A percentile compares a stretch with the other conserved stretches of the same genome.
Conservation (phyloP, 64 coral and sea anemone genomes). For the Stylophora pistillata region DNA sequence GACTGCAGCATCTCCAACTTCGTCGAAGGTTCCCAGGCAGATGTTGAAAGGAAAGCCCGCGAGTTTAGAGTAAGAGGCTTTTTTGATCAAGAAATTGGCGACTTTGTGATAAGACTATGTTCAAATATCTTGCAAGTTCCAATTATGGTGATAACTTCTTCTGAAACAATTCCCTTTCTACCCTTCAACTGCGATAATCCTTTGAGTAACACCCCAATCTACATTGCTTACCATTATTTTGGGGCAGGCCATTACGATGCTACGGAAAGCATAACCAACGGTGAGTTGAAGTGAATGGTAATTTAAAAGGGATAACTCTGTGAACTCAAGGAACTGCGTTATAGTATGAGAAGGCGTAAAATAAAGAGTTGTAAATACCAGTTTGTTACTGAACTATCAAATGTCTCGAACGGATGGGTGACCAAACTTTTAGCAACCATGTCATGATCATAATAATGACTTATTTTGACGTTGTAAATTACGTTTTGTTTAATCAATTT, state of each 20-base stretch:
- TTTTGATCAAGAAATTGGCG: conserved; percentile 44
- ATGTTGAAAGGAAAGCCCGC: not conserved
- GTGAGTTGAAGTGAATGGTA: too few relatives aligned
- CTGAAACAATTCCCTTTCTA: not conserved
- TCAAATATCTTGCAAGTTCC: conserved; percentile 8
- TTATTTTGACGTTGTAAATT: too few relatives aligned
- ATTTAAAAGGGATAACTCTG: too few relatives aligned
- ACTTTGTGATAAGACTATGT: conserved; percentile 24
- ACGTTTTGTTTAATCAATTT: too few relatives aligned
- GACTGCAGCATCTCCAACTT: not conserved
- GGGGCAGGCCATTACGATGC: conserved; percentile 50
- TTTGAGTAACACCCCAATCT: not conserved
- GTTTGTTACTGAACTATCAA: too few relatives aligned
- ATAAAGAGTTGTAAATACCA: too few relatives aligned
- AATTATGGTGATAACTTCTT: conserved; percentile 40
- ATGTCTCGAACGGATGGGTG: too few relatives aligned
- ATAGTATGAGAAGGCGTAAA: too few relatives aligned
- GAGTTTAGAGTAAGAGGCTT: conserved; percentile 32
- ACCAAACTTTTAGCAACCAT: too few relatives aligned
- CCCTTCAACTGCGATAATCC: conserved; percentile 21
- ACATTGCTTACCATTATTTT: conserved; percentile 44
- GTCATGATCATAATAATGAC: too few relatives aligned
- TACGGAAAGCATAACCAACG: not conserved
- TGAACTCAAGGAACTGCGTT: too few relatives aligned
- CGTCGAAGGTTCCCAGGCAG: not conserved